A percentile compares a stretch with the other conserved stretches of the same genome.
phyloP scores from a whole-genome alignment of 2,113 vertebrate genomes.

The Triplophysa dalaica region DNA sequence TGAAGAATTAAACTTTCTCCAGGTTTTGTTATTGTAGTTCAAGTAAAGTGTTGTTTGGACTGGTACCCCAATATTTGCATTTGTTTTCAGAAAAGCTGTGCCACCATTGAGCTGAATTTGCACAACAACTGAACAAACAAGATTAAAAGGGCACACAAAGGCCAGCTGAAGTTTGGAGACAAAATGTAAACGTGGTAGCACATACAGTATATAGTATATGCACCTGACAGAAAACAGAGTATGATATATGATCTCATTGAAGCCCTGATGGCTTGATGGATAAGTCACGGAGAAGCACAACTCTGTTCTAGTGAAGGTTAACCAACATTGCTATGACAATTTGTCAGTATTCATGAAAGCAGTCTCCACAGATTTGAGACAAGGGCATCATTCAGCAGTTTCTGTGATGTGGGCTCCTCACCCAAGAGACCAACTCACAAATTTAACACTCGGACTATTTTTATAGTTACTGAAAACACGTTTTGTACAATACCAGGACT shows the following conservation, averaged over 20 bases:
- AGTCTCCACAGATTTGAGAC: slow-evolving; percentile 37
- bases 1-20: neutral
- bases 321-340: slow-evolving; percentile 55
- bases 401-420: slow-evolving; percentile 42
- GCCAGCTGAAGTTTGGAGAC: neutral
- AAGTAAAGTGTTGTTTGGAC: neutral
- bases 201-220: slow-evolving; percentile 19
- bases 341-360: slow-evolving; percentile 45
- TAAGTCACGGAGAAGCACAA: slow-evolving; percentile 56
- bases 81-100: slow-evolving; percentile 7
- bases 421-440: slow-evolving; percentile 47
- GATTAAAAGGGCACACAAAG: slow-evolving; percentile 24
- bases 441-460: slow-evolving; percentile 18
- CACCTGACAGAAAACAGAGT: slow-evolving; percentile 65
- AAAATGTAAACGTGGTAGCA: neutral
- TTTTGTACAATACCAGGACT: slow-evolving; percentile 6
- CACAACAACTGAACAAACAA: slow-evolving; percentile 16
- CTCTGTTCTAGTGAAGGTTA: slow-evolving; percentile 67
- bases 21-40: neutral
- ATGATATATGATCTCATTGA: slow-evolving; percentile 67
- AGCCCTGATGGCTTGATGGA: slow-evolving; percentile 68
- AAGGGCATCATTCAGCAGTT: slow-evolving; percentile 52
- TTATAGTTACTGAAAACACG: neutral
- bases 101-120: slow-evolving; percentile 9
- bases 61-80: slow-evolving; percentile 2